Base-by-base conservation (phyloP, 92 coral and sea anemone genomes). In the Epizoanthus scotinus region DNA sequence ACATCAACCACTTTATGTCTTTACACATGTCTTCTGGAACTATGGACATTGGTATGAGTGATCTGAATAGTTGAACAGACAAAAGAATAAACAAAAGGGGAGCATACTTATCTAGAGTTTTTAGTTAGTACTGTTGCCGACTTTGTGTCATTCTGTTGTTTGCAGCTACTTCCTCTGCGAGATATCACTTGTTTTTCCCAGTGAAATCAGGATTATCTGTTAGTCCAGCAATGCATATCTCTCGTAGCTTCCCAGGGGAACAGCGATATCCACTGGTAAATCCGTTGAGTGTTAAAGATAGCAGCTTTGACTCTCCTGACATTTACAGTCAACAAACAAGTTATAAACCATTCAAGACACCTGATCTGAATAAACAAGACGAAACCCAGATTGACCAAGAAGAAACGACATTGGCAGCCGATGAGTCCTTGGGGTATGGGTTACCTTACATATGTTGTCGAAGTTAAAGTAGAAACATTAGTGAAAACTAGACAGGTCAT, bases 161-260 rank as follows among this genome's bases (percentile, higher is more conserved):
- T 57, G 49, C n/a, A 75, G 81, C 21, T 22, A 59, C 20, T 21
- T 63, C 20, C 7, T 20, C 52, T 58, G 19, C 68, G 3, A 75
- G 53, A 6, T 40, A 59, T 40, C 44, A 9, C 36, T 25, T 13
- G 36, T 75, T 59, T 22, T 36, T 68, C 26, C 55, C 81, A 21
- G 25, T 19, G 14, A 53, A 36, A 13, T 20, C 81, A 36, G 27
- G 81, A 75, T 20, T 36, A 9, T 57, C 80, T 25, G 34, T 21
- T 10, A 74, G 50, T 21, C 67, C 80, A 57, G 38, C 42, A 20
- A 64, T 36, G 62, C 67, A 74, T 19, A 74, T 74, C 58, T 75
- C 81, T 59, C 81, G 68, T 14, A 75, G 81, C 65, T 57, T 75
- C 27, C 68, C 81, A 14, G 81, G 81, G 59, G 81, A 75, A 36